Evolutionary conservation across 37 sponge, comb jelly and placozoan genomes (phyloP), one percentile per base, ranked within the genome.

Genomic region (Dysidea cf. avara): DNA sequence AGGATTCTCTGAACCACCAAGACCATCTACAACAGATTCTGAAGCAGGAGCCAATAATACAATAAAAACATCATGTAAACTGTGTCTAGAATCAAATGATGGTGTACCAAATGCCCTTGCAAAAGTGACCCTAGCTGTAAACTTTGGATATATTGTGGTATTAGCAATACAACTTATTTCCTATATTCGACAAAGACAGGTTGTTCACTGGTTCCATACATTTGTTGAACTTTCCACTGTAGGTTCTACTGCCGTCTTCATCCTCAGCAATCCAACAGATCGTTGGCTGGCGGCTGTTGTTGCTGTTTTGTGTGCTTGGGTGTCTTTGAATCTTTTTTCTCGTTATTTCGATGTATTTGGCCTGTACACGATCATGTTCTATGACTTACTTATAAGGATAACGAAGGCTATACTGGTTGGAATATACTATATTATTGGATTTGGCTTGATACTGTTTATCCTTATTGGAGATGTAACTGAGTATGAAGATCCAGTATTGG

Each of bases 361-460:
- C 20, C 64, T 88, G 37, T 96, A 96, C 61, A 75, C 88, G 29
- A 78, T 85, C 32, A 96, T 96, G 96, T 80, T 96, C 50, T 31
- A 89, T 18, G 72, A 81, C 18, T 81, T 96, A 28, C 77, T 90
- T 4, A 64, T 75, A 6, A 83, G 85, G 6, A 70, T 84, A 4
- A 36, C 90, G 36, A 63, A 72, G 31, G 92, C 87, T 37, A 75
- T 72, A 40, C 67, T 80, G 29, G 56, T 92, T 38, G 69, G 70
- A 29, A 51, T 89, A 16, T 56, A 60, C 0, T 78, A 87, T 63
- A 56, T 92, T 18, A 31, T 82, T 53, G 90, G 94, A 38, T 96
- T 92, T 71, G 82, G 82, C 29, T 40, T 86, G 31, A 62, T 81
- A 36, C 49, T 96, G 17, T 92, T 81, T 46, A 81, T 85, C 17